Evolutionary conservation across 2,888 invertebrate genomes (phyloP), one percentile per base, ranked within the genome.

Genomic region (Lithodes maja): DNA sequence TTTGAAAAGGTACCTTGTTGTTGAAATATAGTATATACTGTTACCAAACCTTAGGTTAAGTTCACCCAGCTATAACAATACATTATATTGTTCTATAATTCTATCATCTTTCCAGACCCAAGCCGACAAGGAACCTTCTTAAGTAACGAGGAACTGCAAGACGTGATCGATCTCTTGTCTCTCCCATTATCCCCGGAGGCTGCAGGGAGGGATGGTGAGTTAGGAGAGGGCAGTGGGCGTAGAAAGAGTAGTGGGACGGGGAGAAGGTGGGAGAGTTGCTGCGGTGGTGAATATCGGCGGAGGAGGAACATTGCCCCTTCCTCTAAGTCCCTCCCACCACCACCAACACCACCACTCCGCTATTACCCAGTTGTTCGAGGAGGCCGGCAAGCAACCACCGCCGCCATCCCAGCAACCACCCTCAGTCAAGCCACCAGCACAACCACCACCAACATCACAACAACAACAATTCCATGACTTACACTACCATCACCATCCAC

Each of bases 91-190:
- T 33, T 33, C 33, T 33, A 33, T 33, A 33, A 33, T 33, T 33
- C 33, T 33, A 33, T 33, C 33, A 33, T 33, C 33, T 33, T 85
- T 78, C 5, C 83, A 90, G 90, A 90, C 79, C 90, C 88, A 1
- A 77, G 83, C 17, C 75, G 90, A 9, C 88, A 88, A 52, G 71
- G 81, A 53, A 74, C 88, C 50, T 85, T 88, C 68, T 81, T 90
- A 75, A 88, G 88, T 61, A 88, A 88, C 71, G 90, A 90, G 74
- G 90, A 90, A 79, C 68, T 90, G 52, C 86, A 90, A 50, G 90
- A 90, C 9, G 88, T 90, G 74, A 90, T 90, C 12, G 90, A 90
- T 2, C 80, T 90, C 1, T 79, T 90, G 3, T 90, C 90, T 33
- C 80, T 90, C 53, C 90, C 90, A 54, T 71, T 88, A 54, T 75